Evolutionary conservation across 2,797 vertebrate genomes (phyloP).

Genomic region (Xenops minutus): DNA sequence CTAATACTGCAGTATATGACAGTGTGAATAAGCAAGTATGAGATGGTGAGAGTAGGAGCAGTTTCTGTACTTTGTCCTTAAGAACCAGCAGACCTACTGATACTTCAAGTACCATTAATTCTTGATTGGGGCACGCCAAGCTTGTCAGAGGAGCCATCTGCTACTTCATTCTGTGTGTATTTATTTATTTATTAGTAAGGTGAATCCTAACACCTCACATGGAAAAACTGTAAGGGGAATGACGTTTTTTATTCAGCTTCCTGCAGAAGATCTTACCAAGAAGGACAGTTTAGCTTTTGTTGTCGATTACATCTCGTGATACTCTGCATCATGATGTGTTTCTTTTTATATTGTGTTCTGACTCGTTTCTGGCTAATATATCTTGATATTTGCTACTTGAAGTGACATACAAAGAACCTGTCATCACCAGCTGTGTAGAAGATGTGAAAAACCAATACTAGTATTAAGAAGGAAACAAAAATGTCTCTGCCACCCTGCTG

Average conservation of each 20-base stretch:
- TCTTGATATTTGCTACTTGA: background rate
- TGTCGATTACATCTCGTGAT: background rate
- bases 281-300: background rate
- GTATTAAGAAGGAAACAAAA: background rate
- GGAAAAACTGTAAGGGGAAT: background rate
- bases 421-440: background rate
- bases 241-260: background rate
- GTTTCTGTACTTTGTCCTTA: background rate
- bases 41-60: background rate
- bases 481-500: background rate
- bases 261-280: background rate
- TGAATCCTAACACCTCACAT: background rate
- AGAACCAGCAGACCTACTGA: background rate
- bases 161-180: background rate
- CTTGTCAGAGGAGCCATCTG: constrained; percentile 1
- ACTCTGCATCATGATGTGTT: background rate
- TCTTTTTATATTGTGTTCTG: background rate
- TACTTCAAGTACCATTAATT: background rate
- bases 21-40: background rate
- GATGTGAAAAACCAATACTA: background rate
- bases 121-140: background rate
- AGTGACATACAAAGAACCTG: background rate
- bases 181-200: background rate
- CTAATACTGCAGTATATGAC: accelerated
- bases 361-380: background rate